A percentile compares a stretch with the other conserved stretches of the same genome.
Evolutionary conservation across 2,888 invertebrate genomes (phyloP).

Genomic region (Neria commutata): DNA sequence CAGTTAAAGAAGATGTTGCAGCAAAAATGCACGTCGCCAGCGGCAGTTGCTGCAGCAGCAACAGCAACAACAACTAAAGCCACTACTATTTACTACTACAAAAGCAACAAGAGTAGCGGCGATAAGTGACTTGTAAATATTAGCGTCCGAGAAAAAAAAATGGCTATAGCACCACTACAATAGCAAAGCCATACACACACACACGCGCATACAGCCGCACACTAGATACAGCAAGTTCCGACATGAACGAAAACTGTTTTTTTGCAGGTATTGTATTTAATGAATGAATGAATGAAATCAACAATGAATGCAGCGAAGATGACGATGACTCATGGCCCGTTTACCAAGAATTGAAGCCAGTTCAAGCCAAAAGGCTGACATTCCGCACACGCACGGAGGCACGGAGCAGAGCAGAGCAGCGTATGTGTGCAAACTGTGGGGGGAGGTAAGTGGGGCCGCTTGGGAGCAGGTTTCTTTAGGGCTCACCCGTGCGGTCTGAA

Average conservation of each 20-base stretch:
- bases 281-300: conserved; percentile 4
- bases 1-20: background rate
- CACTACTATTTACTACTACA: no score
- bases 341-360: conserved; percentile 3
- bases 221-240: background rate
- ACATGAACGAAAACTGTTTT: no score
- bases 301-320: background rate
- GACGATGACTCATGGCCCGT: conserved; percentile 3
- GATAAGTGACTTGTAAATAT: no score
- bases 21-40: conserved; percentile 1
- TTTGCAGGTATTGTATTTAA: background rate
- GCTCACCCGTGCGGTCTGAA: background rate
- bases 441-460: no score
- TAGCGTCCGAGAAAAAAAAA: no score
- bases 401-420: background rate
- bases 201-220: no score
- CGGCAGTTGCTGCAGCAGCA: background rate
- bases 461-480: no score
- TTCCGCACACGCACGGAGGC: background rate
- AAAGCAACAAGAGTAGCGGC: no score
- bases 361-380: conserved; percentile 1
- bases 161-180: no score
- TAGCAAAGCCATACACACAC: no score
- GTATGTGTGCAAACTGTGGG: no score
- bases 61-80: background rate